These are phyloP conservation scores for Cydia strobilella DNA, from an alignment of 1,140 invertebrate genomes.

Conservation along the genomic window DNA sequence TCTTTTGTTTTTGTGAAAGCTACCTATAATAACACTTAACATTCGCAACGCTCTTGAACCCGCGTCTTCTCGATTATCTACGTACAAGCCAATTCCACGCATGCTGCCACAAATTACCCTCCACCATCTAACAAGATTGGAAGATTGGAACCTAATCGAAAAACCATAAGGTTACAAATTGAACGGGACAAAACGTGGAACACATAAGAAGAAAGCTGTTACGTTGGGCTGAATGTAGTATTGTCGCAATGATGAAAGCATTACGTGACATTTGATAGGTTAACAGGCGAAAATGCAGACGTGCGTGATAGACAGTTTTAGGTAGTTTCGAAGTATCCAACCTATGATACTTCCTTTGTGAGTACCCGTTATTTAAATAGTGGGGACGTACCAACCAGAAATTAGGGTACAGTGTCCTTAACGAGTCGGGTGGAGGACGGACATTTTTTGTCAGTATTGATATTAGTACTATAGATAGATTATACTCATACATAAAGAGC, in stretches of 20 bases:
- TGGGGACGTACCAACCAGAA: too few species aligned
- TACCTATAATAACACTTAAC: conserved; percentile 31
- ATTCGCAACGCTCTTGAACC: conserved; percentile 37
- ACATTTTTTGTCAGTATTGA: too few species aligned
- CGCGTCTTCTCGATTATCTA: conserved; percentile 22
- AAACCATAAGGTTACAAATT: conserved; percentile 23
- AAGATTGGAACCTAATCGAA: not conserved
- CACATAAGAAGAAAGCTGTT: conserved; percentile 25
- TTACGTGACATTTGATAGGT: conserved; percentile 29
- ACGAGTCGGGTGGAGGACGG: too few species aligned
- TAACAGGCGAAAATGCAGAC: conserved; percentile 20
- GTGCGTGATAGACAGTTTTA: conserved; percentile 13
- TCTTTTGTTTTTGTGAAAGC: conserved; percentile 35
- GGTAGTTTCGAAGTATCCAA: not conserved
- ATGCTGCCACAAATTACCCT: conserved; percentile 21
- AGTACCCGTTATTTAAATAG: too few species aligned
- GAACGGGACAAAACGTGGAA: not conserved
- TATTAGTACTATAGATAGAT: too few species aligned
- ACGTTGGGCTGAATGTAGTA: conserved; percentile 18
- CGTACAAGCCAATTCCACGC: conserved; percentile 29
- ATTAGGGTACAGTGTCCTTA: too few species aligned
- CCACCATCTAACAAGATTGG: not conserved
- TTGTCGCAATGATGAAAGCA: conserved; percentile 28
- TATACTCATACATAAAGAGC: too few species aligned
- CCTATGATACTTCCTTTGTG: not conserved